Evolutionary conservation across 2,113 vertebrate species (phyloP).

Genomic region (Chroicocephalus ridibundus): DNA sequence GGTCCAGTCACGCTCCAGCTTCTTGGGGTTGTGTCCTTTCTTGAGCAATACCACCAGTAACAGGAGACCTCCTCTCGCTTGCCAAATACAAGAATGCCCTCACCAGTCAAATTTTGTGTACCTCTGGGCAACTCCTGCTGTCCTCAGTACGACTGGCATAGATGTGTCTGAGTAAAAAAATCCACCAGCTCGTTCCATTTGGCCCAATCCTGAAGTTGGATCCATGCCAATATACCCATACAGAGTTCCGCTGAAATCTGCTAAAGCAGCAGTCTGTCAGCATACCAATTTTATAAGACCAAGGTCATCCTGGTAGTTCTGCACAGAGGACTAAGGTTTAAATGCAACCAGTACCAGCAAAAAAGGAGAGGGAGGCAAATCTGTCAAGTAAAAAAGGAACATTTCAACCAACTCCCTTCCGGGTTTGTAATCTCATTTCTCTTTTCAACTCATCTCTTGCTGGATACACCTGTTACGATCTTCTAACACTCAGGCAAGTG

Average conservation of each 20-base stretch:
- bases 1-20: not conserved
- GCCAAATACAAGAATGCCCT: not conserved
- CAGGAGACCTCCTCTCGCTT: not conserved
- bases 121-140: not conserved
- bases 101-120: not conserved
- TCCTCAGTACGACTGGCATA: not conserved
- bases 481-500: not conserved
- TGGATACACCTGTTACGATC: not conserved
- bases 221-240: not conserved
- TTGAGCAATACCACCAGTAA: not conserved
- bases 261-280: conserved; percentile 20
- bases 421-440: not conserved
- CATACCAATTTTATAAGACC: not conserved
- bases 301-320: not conserved
- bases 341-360: not conserved
- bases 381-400: not conserved
- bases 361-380: not conserved
- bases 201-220: not conserved
- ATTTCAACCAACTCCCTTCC: not conserved
- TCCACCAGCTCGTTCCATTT: conserved; percentile 13
- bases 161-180: not conserved
- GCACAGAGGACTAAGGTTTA: not conserved
- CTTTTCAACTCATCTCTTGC: not conserved
- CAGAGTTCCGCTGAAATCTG: not conserved
- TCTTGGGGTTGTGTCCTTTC: not conserved